Base-by-base conservation (phyloP, 2,797 vertebrate genomes). In the Pseudotriccus pelzelni region DNA sequence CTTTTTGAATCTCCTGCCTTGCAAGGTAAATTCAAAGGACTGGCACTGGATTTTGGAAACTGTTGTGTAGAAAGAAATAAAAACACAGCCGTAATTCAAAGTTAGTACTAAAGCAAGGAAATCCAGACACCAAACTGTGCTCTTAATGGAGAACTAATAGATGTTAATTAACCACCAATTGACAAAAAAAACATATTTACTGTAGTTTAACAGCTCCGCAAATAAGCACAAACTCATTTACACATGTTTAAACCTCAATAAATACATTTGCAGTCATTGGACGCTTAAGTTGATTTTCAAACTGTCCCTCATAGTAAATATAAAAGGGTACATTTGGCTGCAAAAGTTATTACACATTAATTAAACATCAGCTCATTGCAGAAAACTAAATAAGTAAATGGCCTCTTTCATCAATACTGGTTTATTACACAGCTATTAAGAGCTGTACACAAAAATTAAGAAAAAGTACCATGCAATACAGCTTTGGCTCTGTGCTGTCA, bases 201-300 rank as follows among this genome's bases (percentile, higher is more conserved):
- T 93, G 66, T 97, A 95, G 91, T 95, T 86, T 96, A 96, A 95
- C 77, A 89, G 73, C 90, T 95, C 79, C 80, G 44, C 89, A 95
- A 97, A 96, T 82, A 96, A 94, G 95, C 80, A 94, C 79, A 91
- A 89, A 95, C 75, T 86, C 75, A 96, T 92, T 96, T 96, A 96
- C 92, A 93, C 93, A 90, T 84, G 81, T 96, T 97, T 97, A 97
- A 96, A 95, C 84, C 92, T 94, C 93, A 97, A 94, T 96, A 97
- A 96, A 96, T 93, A 94, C 56, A 95, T 82, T 95, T 96, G 94
- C 49, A 96, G 76, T 94, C 76, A 95, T 62, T 87, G 85, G 67
- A 75, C 62, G 46, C 84, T 97, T 93, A 96, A 86, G 91, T 25
- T 89, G 73, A 96, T 96, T 94, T 89, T 94, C 72, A 62, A 60